Percentiles rank a stretch among this genome's conserved stretches.
Conservation (phyloP, 1,140 invertebrate species). For the Drosophila repleta region DNA sequence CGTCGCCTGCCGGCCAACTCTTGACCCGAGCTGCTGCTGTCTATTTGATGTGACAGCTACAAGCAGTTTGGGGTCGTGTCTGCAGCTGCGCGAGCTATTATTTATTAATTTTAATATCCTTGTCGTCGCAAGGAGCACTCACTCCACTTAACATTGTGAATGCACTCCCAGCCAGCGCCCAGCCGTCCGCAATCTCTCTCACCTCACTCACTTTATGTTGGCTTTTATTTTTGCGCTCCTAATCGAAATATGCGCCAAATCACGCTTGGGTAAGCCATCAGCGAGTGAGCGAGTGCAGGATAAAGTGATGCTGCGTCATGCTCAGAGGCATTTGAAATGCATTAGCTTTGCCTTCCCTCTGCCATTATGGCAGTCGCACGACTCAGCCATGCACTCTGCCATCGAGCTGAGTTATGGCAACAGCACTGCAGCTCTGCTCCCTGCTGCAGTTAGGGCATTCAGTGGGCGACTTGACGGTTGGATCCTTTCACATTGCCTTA, state of each 20-base stretch:
- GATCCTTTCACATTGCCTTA: neutral
- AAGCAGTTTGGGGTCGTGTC: slow-evolving; percentile 16
- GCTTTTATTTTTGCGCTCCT: slow-evolving; percentile 4
- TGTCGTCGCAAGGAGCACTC: slow-evolving; percentile 34
- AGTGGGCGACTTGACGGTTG: neutral
- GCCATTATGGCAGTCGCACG: too few species aligned
- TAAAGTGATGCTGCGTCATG: slow-evolving; percentile 15
- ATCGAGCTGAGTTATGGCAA: too few species aligned
- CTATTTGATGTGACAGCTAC: slow-evolving; percentile 34
- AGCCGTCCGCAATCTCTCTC: neutral
- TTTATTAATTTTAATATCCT: slow-evolving; percentile 55
- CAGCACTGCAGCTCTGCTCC: too few species aligned
- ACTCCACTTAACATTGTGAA: slow-evolving; percentile 16
- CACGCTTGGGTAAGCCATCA: slow-evolving; percentile 27
- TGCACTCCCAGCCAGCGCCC: neutral
- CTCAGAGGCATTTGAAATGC: slow-evolving; percentile 42
- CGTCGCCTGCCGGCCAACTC: too few species aligned
- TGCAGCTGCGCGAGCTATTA: slow-evolving; percentile 30
- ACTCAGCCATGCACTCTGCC: neutral
- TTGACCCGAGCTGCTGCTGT: slow-evolving; percentile 6
- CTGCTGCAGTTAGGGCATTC: neutral
- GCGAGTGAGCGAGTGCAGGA: slow-evolving; percentile 10
- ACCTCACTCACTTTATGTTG: neutral
- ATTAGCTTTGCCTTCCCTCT: slow-evolving; percentile 20
- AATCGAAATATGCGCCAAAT: slow-evolving; percentile 45